Percentiles rank a stretch among this genome's conserved stretches.
phyloP scores from a whole-genome alignment of 2,797 vertebrate species.

The Typhlichthys eigenmanni region DNA sequence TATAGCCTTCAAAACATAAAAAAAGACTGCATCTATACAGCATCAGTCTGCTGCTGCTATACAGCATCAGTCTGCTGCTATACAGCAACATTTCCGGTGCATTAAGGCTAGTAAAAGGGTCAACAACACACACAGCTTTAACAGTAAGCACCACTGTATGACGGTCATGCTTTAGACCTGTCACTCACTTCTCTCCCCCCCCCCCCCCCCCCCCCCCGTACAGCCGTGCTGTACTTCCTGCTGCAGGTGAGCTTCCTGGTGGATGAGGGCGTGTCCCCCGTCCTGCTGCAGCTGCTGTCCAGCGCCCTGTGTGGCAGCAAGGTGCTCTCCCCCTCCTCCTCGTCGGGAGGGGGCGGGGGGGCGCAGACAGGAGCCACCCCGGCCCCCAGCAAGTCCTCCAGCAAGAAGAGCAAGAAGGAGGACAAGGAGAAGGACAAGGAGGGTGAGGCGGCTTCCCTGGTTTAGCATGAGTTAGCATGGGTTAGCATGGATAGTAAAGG shows the following conservation, averaged over 20 bases:
- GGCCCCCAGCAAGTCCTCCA: slow-evolving; percentile 90
- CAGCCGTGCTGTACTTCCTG: slow-evolving; percentile 97
- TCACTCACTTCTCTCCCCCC: not conserved
- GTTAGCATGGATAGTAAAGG: not conserved
- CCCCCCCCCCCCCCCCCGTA: slow-evolving; percentile 1
- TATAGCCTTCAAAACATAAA: too few relatives aligned
- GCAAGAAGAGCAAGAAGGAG: slow-evolving; percentile 98
- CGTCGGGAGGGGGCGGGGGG: slow-evolving; percentile 57
- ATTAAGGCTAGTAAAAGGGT: too few relatives aligned
- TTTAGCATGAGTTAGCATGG: not conserved
- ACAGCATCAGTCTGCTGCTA: too few relatives aligned
- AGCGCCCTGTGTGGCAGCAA: slow-evolving; percentile 98
- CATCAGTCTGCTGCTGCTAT: too few relatives aligned
- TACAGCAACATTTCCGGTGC: too few relatives aligned
- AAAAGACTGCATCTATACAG: too few relatives aligned
- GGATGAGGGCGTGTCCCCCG: slow-evolving; percentile 94
- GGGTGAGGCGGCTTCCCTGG: slow-evolving; percentile 72
- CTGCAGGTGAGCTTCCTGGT: slow-evolving; percentile 98
- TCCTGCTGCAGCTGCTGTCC: slow-evolving; percentile 94
- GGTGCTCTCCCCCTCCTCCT: slow-evolving; percentile 83
- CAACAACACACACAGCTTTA: not conserved
- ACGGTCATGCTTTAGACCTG: too few relatives aligned
- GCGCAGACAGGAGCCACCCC: slow-evolving; percentile 83
- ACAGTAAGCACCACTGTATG: too few relatives aligned
- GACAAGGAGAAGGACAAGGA: slow-evolving; percentile 97